Evolutionary conservation across 2,797 vertebrate genomes (phyloP).

Genomic region (Channa striata): DNA sequence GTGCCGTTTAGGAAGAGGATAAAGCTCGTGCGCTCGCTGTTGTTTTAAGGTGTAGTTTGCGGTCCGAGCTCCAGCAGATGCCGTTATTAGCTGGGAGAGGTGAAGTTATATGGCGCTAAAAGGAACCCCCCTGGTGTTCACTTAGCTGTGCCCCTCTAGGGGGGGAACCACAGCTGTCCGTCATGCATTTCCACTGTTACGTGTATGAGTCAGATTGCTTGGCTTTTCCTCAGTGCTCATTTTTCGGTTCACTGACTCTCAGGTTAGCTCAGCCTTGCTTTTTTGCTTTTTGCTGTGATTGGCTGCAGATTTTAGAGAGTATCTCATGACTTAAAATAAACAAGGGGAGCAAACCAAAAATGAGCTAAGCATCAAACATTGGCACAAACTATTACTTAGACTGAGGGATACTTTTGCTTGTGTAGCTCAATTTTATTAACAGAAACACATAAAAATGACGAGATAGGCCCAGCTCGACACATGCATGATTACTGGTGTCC

Average conservation of each 20-base stretch:
- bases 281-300: constrained; percentile 39
- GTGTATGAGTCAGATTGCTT: constrained; percentile 48
- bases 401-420: constrained; percentile 1
- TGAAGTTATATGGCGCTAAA: constrained; percentile 25
- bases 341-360: constrained; percentile 7
- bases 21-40: neutral
- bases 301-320: constrained; percentile 37
- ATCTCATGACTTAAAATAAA: constrained; percentile 18
- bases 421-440: neutral
- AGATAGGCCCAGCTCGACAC: constrained; percentile 24
- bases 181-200: constrained; percentile 54
- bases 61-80: neutral
- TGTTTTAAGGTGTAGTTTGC: neutral
- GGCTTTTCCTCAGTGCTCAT: constrained; percentile 46
- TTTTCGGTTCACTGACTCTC: constrained; percentile 52
- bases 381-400: neutral
- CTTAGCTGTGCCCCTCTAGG: constrained; percentile 6
- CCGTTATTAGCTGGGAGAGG: constrained; percentile 17
- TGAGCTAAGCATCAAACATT: constrained; percentile 15
- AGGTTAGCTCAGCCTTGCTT: constrained; percentile 23
- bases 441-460: constrained; percentile 10
- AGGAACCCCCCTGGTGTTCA: constrained; percentile 4
- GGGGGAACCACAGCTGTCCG: constrained; percentile 27
- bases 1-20: neutral
- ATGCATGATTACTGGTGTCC: constrained; percentile 23